A percentile compares a stretch with the other conserved stretches of the same genome.
Evolutionary conservation across 2,888 invertebrate genomes (phyloP).

Genomic region (Dysmachus trigonus): DNA sequence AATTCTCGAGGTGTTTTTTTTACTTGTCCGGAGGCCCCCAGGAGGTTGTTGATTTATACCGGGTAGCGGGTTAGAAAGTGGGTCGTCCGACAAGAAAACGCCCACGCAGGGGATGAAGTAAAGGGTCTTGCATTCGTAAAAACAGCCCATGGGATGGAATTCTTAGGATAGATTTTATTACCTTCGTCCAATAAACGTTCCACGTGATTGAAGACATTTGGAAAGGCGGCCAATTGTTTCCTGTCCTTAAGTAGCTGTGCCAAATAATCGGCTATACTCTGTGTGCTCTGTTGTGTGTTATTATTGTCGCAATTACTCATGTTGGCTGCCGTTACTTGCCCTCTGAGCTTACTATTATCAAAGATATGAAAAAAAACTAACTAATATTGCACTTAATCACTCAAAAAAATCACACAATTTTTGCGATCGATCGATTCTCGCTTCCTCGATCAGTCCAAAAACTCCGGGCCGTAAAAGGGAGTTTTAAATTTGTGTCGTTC

Average conservation of each 20-base stretch:
- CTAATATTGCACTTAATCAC: constrained; percentile 17
- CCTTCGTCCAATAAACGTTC: constrained; percentile 99
- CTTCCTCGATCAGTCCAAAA: not conserved
- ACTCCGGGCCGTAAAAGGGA: not conserved
- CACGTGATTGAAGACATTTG: constrained; percentile 99
- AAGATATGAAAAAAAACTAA: not conserved
- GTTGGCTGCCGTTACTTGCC: constrained; percentile 50
- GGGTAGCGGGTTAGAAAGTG: not conserved
- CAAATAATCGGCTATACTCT: constrained; percentile 99
- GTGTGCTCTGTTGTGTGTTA: constrained; percentile 74
- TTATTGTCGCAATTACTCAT: constrained; percentile 65
- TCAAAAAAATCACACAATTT: not conserved
- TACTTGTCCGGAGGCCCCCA: not conserved
- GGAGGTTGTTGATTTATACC: not conserved
- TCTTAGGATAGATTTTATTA: constrained; percentile 67
- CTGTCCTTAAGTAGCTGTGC: constrained; percentile 99
- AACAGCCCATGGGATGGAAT: not conserved
- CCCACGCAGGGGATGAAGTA: not conserved
- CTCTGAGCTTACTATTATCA: not conserved
- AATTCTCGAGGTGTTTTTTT: not conserved
- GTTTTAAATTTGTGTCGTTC: not conserved
- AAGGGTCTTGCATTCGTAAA: not conserved
- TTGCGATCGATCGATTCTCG: not conserved
- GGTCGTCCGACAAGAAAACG: not conserved
- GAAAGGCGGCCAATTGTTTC: constrained; percentile 99